These are phyloP conservation scores for Papilio gigon DNA, from an alignment of 2,888 invertebrate species.

Conservation along the genomic window DNA sequence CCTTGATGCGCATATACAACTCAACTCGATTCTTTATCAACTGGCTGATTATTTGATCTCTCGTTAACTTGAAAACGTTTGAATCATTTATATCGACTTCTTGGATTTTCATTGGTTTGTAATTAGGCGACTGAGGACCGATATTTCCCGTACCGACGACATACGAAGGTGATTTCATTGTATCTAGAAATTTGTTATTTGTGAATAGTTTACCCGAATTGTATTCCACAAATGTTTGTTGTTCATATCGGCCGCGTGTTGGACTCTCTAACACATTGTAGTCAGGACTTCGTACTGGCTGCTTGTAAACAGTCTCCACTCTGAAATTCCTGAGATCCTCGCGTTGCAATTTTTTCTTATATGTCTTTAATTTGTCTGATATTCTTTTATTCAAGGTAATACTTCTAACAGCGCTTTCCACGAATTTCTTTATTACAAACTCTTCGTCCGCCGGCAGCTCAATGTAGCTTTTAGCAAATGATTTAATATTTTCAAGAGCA, in stretches of 20 bases:
- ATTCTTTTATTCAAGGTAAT: conserved; percentile 58
- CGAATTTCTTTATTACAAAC: conserved; percentile 56
- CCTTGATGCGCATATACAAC: conserved; percentile 59
- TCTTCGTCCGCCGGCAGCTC: conserved; percentile 51
- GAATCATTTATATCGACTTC: conserved; percentile 36
- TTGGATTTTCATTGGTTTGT: conserved; percentile 36
- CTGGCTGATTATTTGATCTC: conserved; percentile 66
- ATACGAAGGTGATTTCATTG: conserved; percentile 6
- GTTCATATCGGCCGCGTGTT: neutral
- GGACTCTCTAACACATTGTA: neutral
- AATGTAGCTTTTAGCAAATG: conserved; percentile 46
- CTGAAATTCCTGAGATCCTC: neutral
- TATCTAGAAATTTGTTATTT: conserved; percentile 7
- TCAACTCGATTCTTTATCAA: conserved; percentile 66
- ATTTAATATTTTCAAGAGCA: conserved; percentile 55
- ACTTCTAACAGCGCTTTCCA: conserved; percentile 55
- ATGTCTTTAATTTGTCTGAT: conserved; percentile 49
- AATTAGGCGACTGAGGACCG: conserved; percentile 26
- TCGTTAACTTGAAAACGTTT: conserved; percentile 56
- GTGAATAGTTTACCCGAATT: neutral
- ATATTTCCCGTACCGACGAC: neutral
- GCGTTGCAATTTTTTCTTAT: conserved; percentile 37
- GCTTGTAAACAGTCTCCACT: conserved; percentile 7
- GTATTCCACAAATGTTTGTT: neutral
- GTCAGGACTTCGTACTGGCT: neutral